Conservation (phyloP, 2,797 vertebrate species). For the Melanogrammus aeglefinus region DNA sequence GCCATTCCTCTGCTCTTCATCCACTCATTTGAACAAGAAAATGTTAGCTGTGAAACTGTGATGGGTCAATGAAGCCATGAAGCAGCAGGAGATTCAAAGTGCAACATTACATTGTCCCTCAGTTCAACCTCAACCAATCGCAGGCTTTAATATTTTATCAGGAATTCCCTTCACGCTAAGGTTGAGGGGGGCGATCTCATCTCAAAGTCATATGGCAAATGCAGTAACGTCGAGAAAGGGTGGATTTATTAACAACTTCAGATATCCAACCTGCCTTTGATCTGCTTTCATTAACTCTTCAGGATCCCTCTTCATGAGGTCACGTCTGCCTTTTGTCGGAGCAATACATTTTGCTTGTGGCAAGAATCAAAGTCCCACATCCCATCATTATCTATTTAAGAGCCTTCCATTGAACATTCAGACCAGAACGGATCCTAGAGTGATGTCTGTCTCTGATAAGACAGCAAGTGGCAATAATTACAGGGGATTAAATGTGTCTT, state of each 20-base stretch:
- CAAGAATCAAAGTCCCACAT: background rate
- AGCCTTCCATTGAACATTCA: slow-evolving; percentile 53
- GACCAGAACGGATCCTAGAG: slow-evolving; percentile 53
- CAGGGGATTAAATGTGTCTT: slow-evolving; percentile 64
- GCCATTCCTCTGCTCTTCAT: slow-evolving; percentile 22
- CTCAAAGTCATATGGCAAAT: background rate
- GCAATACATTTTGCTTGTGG: background rate
- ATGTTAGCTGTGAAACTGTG: slow-evolving; percentile 35
- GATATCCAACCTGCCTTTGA: background rate
- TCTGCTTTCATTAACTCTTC: background rate
- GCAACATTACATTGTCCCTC: slow-evolving; percentile 25
- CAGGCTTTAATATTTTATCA: background rate
- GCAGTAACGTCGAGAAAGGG: background rate
- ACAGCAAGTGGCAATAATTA: slow-evolving; percentile 68
- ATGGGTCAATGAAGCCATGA: slow-evolving; percentile 46
- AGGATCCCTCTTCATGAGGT: background rate
- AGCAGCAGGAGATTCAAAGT: slow-evolving; percentile 38
- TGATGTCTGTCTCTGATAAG: slow-evolving; percentile 70
- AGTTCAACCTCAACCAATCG: slow-evolving; percentile 8
- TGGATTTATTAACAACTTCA: background rate
- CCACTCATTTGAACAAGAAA: slow-evolving; percentile 29
- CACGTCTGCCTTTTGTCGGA: background rate
- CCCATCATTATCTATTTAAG: background rate
- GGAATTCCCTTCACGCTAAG: background rate
- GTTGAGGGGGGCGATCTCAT: background rate